Evolutionary conservation across 2,888 invertebrate genomes (phyloP).

Genomic region (Criorhina ranunculi): DNA sequence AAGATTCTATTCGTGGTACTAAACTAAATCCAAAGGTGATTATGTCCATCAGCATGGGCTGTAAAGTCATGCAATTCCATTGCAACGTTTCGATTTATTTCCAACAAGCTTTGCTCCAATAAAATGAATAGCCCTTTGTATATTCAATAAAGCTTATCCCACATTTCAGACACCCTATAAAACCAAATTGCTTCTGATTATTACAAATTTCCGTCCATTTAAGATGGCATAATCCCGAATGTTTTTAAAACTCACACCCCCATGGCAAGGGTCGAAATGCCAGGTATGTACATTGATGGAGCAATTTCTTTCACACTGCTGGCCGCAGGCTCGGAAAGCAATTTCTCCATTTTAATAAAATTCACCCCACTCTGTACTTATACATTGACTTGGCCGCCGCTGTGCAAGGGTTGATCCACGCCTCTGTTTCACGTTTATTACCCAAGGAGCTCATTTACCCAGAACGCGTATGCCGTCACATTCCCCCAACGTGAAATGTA

Average conservation of each 20-base stretch:
- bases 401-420: constrained; percentile 73
- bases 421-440: constrained; percentile 66
- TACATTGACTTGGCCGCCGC: constrained; percentile 10
- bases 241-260: constrained; percentile 44
- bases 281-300: constrained; percentile 66
- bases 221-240: constrained; percentile 55
- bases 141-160: constrained; percentile 23
- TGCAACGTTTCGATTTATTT: too few relatives aligned
- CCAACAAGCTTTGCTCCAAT: too few relatives aligned
- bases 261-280: constrained; percentile 8
- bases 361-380: constrained; percentile 28
- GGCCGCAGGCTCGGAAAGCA: constrained; percentile 65
- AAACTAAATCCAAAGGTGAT: too few relatives aligned
- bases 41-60: too few relatives aligned
- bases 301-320: constrained; percentile 35
- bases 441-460: constrained; percentile 72
- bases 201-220: constrained; percentile 38
- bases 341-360: constrained; percentile 66
- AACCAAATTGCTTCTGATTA: constrained; percentile 25
- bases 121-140: background rate
- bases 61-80: too few relatives aligned
- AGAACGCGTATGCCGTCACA: constrained; percentile 59
- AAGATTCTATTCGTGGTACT: too few relatives aligned
- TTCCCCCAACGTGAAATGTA: constrained; percentile 50
- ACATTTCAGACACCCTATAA: constrained; percentile 35